These are phyloP conservation scores for Hippocampus kuda DNA, from an alignment of 2,797 vertebrate genomes.

Conservation along the genomic window DNA sequence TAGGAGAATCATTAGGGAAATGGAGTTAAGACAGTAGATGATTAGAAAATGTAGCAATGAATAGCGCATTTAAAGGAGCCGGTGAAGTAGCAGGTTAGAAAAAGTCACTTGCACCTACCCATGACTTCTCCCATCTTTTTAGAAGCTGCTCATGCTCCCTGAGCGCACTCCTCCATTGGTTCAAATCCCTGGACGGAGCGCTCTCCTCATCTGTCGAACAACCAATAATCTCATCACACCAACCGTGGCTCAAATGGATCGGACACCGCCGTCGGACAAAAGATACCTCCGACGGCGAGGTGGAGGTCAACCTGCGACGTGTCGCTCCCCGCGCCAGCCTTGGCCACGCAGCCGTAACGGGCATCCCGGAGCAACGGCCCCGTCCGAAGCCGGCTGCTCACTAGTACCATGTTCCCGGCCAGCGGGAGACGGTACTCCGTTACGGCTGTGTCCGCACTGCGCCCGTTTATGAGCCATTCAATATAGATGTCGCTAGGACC, in stretches of 20 bases:
- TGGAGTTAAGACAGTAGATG: not conserved
- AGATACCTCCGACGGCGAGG: conserved; percentile 62
- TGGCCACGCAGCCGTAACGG: conserved; percentile 73
- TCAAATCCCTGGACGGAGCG: conserved; percentile 69
- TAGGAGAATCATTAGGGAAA: too few species aligned
- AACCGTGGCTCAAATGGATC: not conserved
- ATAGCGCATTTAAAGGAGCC: not conserved
- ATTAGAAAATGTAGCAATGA: conserved; percentile 7
- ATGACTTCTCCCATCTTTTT: conserved; percentile 78
- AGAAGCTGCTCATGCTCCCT: conserved; percentile 77
- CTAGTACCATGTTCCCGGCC: conserved; percentile 61
- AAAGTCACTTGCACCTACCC: conserved; percentile 65
- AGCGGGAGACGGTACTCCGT: conserved; percentile 65
- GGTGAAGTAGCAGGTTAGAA: not conserved
- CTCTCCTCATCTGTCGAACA: conserved; percentile 67
- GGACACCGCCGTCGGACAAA: not conserved
- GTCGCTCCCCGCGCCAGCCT: conserved; percentile 65
- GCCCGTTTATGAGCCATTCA: conserved; percentile 80
- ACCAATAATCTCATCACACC: conserved; percentile 31
- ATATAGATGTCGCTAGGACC: conserved; percentile 76
- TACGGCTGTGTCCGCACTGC: conserved; percentile 61
- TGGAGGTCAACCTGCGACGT: conserved; percentile 67
- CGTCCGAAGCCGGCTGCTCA: conserved; percentile 83
- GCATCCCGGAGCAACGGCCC: conserved; percentile 64
- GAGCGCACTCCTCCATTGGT: conserved; percentile 74